A percentile compares a stretch with the other conserved stretches of the same genome.
These are phyloP conservation scores for Antigone vipio DNA, from an alignment of 2,113 vertebrate genomes.

Conservation along the genomic window DNA sequence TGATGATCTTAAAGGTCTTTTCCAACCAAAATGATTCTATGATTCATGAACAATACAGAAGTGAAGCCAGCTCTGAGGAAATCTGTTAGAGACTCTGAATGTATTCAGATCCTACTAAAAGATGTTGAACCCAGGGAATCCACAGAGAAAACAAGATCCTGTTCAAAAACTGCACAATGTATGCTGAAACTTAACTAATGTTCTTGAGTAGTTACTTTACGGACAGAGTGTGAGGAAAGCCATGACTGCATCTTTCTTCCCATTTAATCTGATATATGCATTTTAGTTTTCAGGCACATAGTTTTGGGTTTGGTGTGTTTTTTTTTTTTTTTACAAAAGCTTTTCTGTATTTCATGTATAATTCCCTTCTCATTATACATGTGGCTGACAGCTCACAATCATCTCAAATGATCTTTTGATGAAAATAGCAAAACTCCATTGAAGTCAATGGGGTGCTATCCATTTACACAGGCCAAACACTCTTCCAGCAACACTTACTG, in stretches of 20 bases:
- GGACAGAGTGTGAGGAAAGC: neutral
- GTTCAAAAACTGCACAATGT: neutral
- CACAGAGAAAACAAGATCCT: neutral
- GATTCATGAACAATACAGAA: neutral
- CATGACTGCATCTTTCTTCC: neutral
- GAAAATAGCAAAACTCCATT: neutral
- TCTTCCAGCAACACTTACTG: neutral
- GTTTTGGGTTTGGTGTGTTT: too few relatives aligned
- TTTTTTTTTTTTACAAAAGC: neutral
- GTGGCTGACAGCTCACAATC: neutral
- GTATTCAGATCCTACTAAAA: neutral
- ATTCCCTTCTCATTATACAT: neutral
- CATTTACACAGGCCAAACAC: neutral
- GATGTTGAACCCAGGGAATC: neutral
- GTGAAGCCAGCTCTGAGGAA: neutral
- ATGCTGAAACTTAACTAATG: neutral
- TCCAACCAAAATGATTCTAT: too few relatives aligned
- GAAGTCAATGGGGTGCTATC: neutral
- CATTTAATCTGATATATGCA: neutral
- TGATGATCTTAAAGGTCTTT: too few relatives aligned
- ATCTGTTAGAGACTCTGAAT: neutral
- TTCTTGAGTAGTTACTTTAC: neutral
- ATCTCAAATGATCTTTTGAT: neutral
- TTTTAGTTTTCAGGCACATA: neutral
- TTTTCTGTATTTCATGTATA: neutral